Base-by-base conservation (phyloP, 2,888 invertebrate species). In the Lomographa bimaculata region DNA sequence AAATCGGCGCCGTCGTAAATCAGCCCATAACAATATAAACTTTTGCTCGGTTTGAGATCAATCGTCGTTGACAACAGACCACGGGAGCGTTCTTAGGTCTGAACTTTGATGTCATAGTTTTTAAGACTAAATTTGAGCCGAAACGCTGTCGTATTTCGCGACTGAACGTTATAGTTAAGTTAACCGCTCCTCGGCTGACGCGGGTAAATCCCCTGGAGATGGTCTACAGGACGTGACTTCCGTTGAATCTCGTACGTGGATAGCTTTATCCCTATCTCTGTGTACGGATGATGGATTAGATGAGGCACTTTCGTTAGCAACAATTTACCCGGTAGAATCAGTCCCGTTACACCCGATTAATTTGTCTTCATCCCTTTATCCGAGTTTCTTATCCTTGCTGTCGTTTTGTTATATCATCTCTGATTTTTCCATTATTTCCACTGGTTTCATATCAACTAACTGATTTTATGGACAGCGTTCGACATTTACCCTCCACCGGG, bases 131-230 rank as follows among this genome's bases (percentile, higher is more conserved):
- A 9, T 25, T 17, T n/a, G 18, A 4, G 7, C n/a, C 8, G 16
- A 27, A 33, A 10, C 8, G 14, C 26, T 39, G 25, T 8, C 19
- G 14, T n/a, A 19, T 23, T n/a, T n/a, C 14, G 17, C 20, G 16
- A 18, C n/a, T 20, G 16, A 18, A 28, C 21, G 6, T 18, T 27
- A 24, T 18, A 32, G 33, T 24, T 35, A 27, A 57, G 60, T 61
- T 60, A 48, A 54, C 70, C 64, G 50, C 64, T 67, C 61, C 28
- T 58, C 59, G 57, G 48, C 49, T 60, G 64, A 62, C 57, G 49
- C 49, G 60, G 67, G 61, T 68, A 68, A 69, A 68, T 68, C 73
- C 64, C 57, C 39, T 11, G 34, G 58, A 51, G 62, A 59, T 55
- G 50, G 53, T 39, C 29, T 23, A 49, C 46, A 43, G 46, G 37